Evolutionary conservation across 2,113 vertebrate species (phyloP).

Genomic region (Phalacrocorax pelagicus): DNA sequence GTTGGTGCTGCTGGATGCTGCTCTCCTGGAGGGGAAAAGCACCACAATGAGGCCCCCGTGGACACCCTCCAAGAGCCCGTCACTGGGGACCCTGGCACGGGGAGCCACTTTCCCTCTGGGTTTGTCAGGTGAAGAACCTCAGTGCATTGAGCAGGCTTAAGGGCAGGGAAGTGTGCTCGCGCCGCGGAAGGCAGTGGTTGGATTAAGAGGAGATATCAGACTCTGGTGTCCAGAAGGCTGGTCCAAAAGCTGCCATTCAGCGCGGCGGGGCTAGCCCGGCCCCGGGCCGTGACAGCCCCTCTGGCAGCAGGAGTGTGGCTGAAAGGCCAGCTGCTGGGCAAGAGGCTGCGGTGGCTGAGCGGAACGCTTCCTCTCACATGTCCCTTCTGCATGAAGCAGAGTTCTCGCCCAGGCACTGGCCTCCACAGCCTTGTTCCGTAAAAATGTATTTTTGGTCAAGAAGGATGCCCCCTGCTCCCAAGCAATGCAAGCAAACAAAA

Average conservation of each 20-base stretch:
- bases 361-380: rapidly evolving
- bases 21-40: not conserved
- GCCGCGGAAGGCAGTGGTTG: not conserved
- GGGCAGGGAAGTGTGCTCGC: not conserved
- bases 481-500: not conserved
- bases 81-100: not conserved
- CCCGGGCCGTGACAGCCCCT: not conserved
- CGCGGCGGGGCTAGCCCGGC: rapidly evolving
- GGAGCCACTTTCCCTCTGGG: not conserved
- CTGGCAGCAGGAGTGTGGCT: not conserved
- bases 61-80: not conserved
- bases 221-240: not conserved
- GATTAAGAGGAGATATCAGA: not conserved
- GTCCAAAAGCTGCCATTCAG: not conserved
- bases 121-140: not conserved
- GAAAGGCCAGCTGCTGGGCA: not conserved
- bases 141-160: not conserved
- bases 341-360: rapidly evolving
- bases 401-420: rapidly evolving
- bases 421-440: too few species aligned
- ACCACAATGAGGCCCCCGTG: rapidly evolving
- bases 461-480: not conserved
- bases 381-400: not conserved
- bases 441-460: not conserved
- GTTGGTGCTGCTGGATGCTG: not conserved